Conservation (phyloP, 2,113 vertebrate species). For the Percina caprodes region DNA sequence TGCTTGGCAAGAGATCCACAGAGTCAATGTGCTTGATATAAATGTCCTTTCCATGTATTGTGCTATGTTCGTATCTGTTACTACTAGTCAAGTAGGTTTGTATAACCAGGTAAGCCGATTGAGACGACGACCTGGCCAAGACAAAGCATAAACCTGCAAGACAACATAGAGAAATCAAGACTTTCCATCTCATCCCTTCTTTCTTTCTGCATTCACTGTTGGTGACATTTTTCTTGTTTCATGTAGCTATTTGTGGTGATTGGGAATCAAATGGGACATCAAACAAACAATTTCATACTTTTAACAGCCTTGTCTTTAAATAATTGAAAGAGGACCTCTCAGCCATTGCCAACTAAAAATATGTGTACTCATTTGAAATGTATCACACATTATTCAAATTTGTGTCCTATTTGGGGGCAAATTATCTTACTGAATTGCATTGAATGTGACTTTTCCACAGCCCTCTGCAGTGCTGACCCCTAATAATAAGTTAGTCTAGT, state of each 20-base stretch:
- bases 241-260: conserved; percentile 5
- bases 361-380: conserved; percentile 33
- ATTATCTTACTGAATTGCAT: conserved; percentile 29
- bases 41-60: neutral
- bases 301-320: conserved; percentile 31
- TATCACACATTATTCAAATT: conserved; percentile 9
- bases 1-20: neutral
- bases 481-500: conserved; percentile 54
- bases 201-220: conserved; percentile 8
- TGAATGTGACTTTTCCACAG: conserved; percentile 18
- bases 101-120: no score
- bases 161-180: neutral
- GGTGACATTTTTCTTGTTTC: neutral
- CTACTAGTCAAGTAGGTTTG: neutral
- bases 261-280: conserved; percentile 1
- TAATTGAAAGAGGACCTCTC: conserved; percentile 27
- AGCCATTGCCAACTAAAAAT: conserved; percentile 23
- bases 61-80: neutral
- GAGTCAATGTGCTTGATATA: conserved; percentile 8
- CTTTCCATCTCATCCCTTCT: neutral
- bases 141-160: no score
- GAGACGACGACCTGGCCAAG: no score
- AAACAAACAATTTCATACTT: conserved; percentile 29
- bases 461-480: conserved; percentile 42
- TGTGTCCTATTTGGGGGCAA: conserved; percentile 9